phyloP scores from a whole-genome alignment of 2,888 invertebrate species.

The Apamea monoglypha region DNA sequence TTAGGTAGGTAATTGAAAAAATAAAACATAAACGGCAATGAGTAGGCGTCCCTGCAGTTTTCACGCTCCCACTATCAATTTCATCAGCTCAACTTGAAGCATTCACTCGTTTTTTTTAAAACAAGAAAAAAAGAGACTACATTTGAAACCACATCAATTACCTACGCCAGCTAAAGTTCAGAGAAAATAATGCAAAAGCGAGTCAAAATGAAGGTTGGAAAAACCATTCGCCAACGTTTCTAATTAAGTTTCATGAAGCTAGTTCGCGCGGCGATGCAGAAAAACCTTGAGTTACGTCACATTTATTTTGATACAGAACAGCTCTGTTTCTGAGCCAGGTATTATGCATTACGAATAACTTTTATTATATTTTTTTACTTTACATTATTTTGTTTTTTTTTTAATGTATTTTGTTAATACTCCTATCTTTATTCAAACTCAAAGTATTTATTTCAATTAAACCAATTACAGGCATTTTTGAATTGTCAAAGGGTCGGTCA shows the following conservation, averaged over 20 bases:
- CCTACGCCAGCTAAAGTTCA: conserved; percentile 14
- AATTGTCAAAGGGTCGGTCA: too few relatives aligned
- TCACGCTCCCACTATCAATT: not conserved
- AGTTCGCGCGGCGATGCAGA: conserved; percentile 24
- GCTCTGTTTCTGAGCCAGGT: not conserved
- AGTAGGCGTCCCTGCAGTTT: not conserved
- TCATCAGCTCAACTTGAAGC: not conserved
- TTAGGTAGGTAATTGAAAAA: not conserved
- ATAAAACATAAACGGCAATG: not conserved
- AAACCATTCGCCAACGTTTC: conserved; percentile 29
- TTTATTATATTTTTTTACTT: not conserved
- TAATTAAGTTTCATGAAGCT: conserved; percentile 51
- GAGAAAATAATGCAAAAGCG: conserved; percentile 25
- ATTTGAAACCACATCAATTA: conserved; percentile 16
- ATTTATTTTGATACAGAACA: conserved; percentile 31
- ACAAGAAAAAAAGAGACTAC: not conserved
- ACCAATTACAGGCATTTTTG: too few relatives aligned
- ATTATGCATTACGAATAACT: not conserved
- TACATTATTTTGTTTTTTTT: not conserved
- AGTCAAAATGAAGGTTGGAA: conserved; percentile 19
- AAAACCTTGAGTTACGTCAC: conserved; percentile 31
- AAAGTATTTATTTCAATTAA: too few relatives aligned
- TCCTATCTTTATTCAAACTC: too few relatives aligned
- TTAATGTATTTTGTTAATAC: not conserved
- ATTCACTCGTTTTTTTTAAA: not conserved